These are phyloP conservation scores for Colostygia pectinataria DNA, from an alignment of 2,888 invertebrate genomes.

Conservation along the genomic window DNA sequence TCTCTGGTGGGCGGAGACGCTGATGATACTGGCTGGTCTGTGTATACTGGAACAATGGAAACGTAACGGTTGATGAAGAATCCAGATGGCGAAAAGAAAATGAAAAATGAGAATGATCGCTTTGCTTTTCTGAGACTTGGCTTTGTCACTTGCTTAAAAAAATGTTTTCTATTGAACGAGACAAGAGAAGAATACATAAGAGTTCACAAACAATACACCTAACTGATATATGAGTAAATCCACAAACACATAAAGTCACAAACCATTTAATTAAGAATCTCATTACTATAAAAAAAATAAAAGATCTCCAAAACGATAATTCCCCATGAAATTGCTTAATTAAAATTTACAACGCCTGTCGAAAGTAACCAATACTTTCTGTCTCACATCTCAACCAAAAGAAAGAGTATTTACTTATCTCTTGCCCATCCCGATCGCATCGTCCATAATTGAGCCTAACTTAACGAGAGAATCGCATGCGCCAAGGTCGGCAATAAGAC, in stretches of 20 bases:
- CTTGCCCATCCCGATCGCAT: slow-evolving; percentile 27
- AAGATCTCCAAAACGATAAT: slow-evolving; percentile 11
- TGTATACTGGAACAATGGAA: slow-evolving; percentile 77
- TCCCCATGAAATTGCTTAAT: slow-evolving; percentile 15
- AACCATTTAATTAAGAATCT: slow-evolving; percentile 4
- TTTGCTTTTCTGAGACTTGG: too few relatives aligned
- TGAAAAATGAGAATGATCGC: too few relatives aligned
- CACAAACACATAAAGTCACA: too few relatives aligned
- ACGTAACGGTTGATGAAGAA: background rate
- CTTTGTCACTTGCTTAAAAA: too few relatives aligned
- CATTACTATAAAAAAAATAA: too few relatives aligned
- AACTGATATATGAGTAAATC: too few relatives aligned
- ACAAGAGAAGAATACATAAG: too few relatives aligned
- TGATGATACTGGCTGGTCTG: slow-evolving; percentile 88
- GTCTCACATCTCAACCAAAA: slow-evolving; percentile 20
- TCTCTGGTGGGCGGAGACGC: slow-evolving; percentile 91
- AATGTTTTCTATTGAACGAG: too few relatives aligned
- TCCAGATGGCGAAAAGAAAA: too few relatives aligned
- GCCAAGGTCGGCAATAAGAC: slow-evolving; percentile 53
- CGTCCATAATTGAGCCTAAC: slow-evolving; percentile 41
- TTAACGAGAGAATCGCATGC: slow-evolving; percentile 58
- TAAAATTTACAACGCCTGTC: slow-evolving; percentile 23
- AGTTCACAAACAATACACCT: too few relatives aligned
- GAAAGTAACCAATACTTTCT: slow-evolving; percentile 24
- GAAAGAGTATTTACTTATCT: slow-evolving; percentile 18